Base-by-base conservation (phyloP, 2,113 vertebrate species). In the Rhombomys opimus region DNA sequence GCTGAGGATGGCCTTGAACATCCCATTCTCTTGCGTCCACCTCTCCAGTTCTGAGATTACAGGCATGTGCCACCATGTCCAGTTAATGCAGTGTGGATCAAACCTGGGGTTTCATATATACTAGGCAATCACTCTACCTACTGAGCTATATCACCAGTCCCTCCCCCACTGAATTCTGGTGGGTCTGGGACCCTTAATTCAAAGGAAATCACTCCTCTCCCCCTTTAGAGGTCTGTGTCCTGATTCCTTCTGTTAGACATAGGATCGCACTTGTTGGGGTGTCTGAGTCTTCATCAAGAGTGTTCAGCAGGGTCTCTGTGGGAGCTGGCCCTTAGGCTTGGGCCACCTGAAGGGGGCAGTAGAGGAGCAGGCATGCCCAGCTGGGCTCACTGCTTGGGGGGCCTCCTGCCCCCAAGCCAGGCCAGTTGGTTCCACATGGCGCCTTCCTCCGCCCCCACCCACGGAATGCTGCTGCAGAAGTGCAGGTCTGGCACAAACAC, bases 311-410 rank as follows among this genome's bases (percentile, higher is more conserved):
- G 54, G 63, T 46, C 32, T 23, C 35, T 32, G 6, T 27, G 59
- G 86, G n/a, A 2, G 61, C 4, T 5, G 4, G 50, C 57, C 30
- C 20, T 2, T 12, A 0, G 27, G 63, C 54, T 27, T 17, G 1
- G 67, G 78, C 80, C 0, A 65, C 96, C 97, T 85, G 94, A 41
- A 0, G 88, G 54, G 96, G 96, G 96, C 95, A 89, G 95, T 50
- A 67, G 61, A 7, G 25, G 7, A 7, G 2, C 65, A 8, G 0
- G 1, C 54, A 3, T 1, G 1, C 2, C 0, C 0, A 1, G 30
- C 78, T 2, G 7, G 41, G 52, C 70, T 41, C 2, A 22, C 67
- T 78, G 93, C 80, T 59, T 4, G 22, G 87, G 87, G 87, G 75
- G 30, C 65, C 77, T 65, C 72, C 76, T 20, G 77, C 46, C 82